phyloP scores from a whole-genome alignment of 2,113 vertebrate genomes.

The Peromyscus leucopus region DNA sequence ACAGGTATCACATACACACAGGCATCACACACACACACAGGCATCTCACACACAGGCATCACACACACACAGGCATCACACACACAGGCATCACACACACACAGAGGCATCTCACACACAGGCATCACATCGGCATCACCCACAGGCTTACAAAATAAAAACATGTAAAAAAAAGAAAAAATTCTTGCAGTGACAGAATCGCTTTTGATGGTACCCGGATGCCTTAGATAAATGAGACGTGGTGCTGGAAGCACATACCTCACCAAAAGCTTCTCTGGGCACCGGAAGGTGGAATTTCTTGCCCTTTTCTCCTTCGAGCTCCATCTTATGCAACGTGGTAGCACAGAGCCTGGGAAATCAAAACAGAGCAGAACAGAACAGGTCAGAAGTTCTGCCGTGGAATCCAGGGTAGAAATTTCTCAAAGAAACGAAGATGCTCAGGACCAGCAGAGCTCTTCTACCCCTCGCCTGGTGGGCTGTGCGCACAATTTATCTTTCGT shows the following conservation, averaged over 20 bases:
- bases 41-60: too few species aligned
- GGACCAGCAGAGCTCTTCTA: conserved; percentile 65
- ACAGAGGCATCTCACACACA: too few species aligned
- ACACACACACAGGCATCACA: too few species aligned
- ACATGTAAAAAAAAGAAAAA: background rate
- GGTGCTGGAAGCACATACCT: background rate
- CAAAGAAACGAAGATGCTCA: conserved; percentile 77
- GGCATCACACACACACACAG: too few species aligned
- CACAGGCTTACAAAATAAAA: background rate
- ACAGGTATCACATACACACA: too few species aligned
- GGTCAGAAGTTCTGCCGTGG: conserved; percentile 83
- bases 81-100: too few species aligned
- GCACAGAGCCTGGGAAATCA: conserved; percentile 71
- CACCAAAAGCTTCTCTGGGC: background rate
- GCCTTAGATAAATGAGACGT: conserved; percentile 17
- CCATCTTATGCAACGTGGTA: conserved; percentile 57
- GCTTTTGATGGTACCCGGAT: background rate
- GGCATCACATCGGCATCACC: background rate
- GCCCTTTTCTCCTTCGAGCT: background rate
- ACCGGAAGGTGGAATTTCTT: background rate
- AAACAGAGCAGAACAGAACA: conserved; percentile 44
- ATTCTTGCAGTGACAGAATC: background rate
- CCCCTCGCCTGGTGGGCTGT: background rate
- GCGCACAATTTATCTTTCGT: background rate
- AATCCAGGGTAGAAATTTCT: conserved; percentile 79